Percentiles rank a stretch among this genome's conserved stretches.
These are phyloP conservation scores for Drosophila helvetica DNA, from an alignment of 2,888 invertebrate species.

Conservation along the genomic window DNA sequence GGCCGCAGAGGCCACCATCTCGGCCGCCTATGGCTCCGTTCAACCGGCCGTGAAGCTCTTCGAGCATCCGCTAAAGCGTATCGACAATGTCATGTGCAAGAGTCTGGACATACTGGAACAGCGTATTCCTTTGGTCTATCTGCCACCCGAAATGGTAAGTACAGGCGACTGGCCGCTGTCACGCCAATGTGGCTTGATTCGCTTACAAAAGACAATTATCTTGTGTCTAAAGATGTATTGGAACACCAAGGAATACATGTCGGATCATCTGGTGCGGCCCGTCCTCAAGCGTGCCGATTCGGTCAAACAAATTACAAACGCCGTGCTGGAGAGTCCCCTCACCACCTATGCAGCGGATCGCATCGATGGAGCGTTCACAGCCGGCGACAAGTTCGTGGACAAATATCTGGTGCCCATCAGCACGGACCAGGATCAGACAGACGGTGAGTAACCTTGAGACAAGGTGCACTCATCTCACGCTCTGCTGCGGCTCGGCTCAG, in stretches of 20 bases:
- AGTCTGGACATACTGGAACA: conserved; percentile 94
- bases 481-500: neutral
- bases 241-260: conserved; percentile 91
- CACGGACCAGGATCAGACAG: conserved; percentile 87
- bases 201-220: conserved; percentile 56
- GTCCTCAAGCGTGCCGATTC: conserved; percentile 92
- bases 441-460: conserved; percentile 85
- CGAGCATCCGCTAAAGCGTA: conserved; percentile 88
- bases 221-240: conserved; percentile 88
- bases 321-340: conserved; percentile 88
- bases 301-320: conserved; percentile 90
- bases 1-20: conserved; percentile 90
- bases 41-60: conserved; percentile 89
- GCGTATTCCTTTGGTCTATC: conserved; percentile 91
- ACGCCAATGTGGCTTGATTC: conserved; percentile 31
- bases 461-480: conserved; percentile 24
- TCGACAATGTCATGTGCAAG: conserved; percentile 91
- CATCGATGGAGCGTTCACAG: conserved; percentile 90
- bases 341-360: conserved; percentile 89
- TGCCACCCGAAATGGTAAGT: conserved; percentile 93
- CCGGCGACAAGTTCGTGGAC: conserved; percentile 92
- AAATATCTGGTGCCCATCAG: conserved; percentile 88
- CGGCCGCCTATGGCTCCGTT: conserved; percentile 89
- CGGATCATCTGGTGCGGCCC: conserved; percentile 87
- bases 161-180: too few species aligned